phyloP scores from a whole-genome alignment of 2,797 vertebrate species.

The Picus viridis region DNA sequence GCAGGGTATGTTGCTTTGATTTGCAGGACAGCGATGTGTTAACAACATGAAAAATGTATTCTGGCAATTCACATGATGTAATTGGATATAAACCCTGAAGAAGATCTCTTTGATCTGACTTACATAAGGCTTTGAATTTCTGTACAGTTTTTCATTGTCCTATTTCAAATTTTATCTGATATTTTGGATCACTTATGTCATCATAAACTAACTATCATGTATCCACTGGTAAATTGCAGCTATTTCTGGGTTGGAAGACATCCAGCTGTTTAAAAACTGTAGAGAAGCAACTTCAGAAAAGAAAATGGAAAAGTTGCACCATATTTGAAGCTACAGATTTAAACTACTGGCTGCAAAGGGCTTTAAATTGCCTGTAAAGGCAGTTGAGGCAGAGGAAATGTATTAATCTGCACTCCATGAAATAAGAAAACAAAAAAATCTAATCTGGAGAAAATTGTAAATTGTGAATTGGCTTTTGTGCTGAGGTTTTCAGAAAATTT shows the following conservation, averaged over 20 bases:
- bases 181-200: not conserved
- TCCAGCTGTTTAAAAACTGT: not conserved
- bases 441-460: not conserved
- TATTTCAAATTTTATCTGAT: not conserved
- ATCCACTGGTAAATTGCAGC: not conserved
- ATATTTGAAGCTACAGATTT: not conserved
- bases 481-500: not conserved
- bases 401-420: not conserved
- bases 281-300: not conserved
- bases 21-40: not conserved
- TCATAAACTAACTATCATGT: not conserved
- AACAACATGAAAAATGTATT: not conserved
- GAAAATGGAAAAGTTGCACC: not conserved
- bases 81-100: not conserved
- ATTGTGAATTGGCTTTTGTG: not conserved
- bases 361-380: not conserved
- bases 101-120: slow-evolving; percentile 29
- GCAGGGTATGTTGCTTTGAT: slow-evolving; percentile 34
- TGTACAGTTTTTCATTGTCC: not conserved
- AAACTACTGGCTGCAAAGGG: not conserved
- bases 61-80: not conserved
- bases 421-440: not conserved
- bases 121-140: not conserved
- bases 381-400: not conserved
- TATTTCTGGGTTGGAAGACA: not conserved